These are phyloP conservation scores for Pachydiplax longipennis DNA, from an alignment of 2,888 invertebrate species.

Conservation along the genomic window DNA sequence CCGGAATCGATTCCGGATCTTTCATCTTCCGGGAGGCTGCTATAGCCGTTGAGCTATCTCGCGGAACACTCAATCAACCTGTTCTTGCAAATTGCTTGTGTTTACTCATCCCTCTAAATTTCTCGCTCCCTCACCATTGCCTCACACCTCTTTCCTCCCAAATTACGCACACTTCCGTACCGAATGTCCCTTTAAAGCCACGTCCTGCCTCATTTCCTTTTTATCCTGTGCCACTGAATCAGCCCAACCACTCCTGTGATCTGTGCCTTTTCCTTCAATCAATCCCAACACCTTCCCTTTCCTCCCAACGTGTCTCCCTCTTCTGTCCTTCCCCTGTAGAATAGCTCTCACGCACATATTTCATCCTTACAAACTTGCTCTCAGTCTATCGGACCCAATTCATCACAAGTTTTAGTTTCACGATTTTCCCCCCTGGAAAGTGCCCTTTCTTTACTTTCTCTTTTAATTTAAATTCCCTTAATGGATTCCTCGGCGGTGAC, in stretches of 20 bases:
- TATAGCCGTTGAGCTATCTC: no score
- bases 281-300: neutral
- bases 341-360: conserved; percentile 6
- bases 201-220: neutral
- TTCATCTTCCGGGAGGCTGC: no score
- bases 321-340: neutral
- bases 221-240: neutral
- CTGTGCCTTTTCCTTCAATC: neutral
- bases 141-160: neutral
- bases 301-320: neutral
- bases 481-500: neutral
- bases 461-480: conserved; percentile 13
- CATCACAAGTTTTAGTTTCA: neutral
- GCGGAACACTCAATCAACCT: no score
- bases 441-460: neutral
- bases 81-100: neutral
- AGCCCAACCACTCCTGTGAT: neutral
- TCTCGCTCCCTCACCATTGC: neutral
- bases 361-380: conserved; percentile 16
- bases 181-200: neutral
- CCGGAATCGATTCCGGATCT: no score
- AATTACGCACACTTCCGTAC: neutral
- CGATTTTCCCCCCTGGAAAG: neutral
- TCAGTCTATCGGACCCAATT: neutral
- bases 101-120: neutral